A percentile compares a stretch with the other conserved stretches of the same genome.
Conservation (phyloP, 37 sponge, comb jelly and placozoan species). For the Agelas oroides region DNA sequence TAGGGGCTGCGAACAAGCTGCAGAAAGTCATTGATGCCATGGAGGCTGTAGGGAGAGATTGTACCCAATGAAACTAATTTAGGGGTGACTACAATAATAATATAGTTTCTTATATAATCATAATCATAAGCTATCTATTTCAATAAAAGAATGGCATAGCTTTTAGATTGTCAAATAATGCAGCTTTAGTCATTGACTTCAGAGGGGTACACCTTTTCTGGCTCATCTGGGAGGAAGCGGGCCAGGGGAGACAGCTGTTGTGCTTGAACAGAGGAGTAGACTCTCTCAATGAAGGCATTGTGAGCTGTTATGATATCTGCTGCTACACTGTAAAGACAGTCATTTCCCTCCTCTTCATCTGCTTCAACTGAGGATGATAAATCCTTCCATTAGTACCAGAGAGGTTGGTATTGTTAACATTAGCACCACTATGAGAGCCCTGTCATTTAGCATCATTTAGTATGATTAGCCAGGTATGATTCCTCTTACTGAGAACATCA, state of each 20-base stretch:
- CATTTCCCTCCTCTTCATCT: constrained; percentile 76
- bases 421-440: no score
- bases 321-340: constrained; percentile 77
- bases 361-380: constrained; percentile 10
- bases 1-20: constrained; percentile 70
- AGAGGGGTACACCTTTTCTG: constrained; percentile 25
- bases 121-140: no score
- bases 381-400: not conserved
- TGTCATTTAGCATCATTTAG: no score
- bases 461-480: no score
- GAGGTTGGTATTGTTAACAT: no score
- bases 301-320: constrained; percentile 66
- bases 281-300: constrained; percentile 54
- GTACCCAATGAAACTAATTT: no score
- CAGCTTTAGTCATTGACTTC: constrained; percentile 41
- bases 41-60: constrained; percentile 18
- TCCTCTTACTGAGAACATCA: no score
- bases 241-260: not conserved
- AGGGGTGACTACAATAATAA: no score
- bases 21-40: constrained; percentile 55
- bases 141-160: no score
- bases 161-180: constrained; percentile 33
- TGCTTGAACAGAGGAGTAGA: constrained; percentile 24
- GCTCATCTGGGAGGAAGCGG: constrained; percentile 59
- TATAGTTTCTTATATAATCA: no score